Base-by-base conservation (phyloP, 2,888 invertebrate genomes). In the Megalurothrips usitatus region DNA sequence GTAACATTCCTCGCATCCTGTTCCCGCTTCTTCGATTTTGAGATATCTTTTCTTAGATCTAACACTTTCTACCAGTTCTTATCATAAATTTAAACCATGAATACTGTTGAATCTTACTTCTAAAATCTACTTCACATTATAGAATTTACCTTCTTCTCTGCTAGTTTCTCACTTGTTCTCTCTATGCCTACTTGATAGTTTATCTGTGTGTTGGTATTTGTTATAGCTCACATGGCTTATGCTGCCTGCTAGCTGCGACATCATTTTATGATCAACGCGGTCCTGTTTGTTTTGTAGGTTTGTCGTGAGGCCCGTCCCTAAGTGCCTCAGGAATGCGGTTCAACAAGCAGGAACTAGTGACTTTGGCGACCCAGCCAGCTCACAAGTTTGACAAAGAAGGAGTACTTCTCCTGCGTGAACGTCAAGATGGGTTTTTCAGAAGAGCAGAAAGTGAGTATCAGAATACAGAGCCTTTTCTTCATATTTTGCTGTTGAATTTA, bases 351-450 rank as follows among this genome's bases (percentile, higher is more conserved):
- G 97, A 97, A 88, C 88, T 98, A 85, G 90, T 92, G 84, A 92
- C 94, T 81, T 88, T 97, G 87, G 96, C 96, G 83, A 93, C 94
- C 81, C 96, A 96, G 88, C 93, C 94, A 78, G 92, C 94, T 14
- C 94, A 94, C 84, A 94, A 94, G 87, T 97, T 96, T 87, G 96
- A 97, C 87, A 95, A 95, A 86, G 97, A 97, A 89, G 97, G 97
- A 82, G 91, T 94, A 83, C 89, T 98, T 82, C 92, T 93, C 83
- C 91, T 97, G 82, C 93, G 94, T 85, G 97, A 97, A 87, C 92
- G 94, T 83, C 96, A 96, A 86, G 97, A 97, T 87, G 94, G 96
- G 82, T 94, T 97, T 88, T 97, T 98, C 89, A 92, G 96, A 84
- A 92, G 95, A 87, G 92, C 94, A 83, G 97, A 97, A 92, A 95